A percentile compares a stretch with the other conserved stretches of the same genome.
phyloP scores from a whole-genome alignment of 2,113 vertebrate genomes.

The Poeciliopsis occidentalis region DNA sequence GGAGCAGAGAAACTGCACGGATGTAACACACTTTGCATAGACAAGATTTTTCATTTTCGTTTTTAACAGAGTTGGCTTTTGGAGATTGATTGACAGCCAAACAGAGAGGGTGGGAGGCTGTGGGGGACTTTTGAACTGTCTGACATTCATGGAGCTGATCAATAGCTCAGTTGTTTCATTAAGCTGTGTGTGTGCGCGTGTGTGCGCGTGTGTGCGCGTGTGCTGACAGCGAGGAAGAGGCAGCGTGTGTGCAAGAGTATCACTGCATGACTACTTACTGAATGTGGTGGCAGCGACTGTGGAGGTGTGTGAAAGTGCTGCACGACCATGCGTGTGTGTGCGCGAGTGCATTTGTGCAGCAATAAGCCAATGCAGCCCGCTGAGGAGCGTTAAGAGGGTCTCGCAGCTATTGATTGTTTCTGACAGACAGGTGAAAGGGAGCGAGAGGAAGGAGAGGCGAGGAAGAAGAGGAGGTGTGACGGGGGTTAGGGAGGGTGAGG shows the following conservation, averaged over 20 bases:
- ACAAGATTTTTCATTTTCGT: constrained; percentile 17
- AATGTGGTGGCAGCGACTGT: constrained; percentile 16
- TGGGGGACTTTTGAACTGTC: constrained; percentile 56
- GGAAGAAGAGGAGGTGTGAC: neutral
- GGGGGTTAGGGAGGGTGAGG: constrained; percentile 12
- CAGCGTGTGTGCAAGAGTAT: constrained; percentile 45
- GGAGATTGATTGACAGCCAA: constrained; percentile 59
- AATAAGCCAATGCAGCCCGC: constrained; percentile 35
- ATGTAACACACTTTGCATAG: neutral
- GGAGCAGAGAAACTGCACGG: constrained; percentile 1
- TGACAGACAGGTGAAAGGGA: constrained; percentile 59
- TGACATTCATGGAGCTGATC: constrained; percentile 64
- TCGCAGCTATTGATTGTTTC: constrained; percentile 60
- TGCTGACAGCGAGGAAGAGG: constrained; percentile 35
- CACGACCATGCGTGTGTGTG: constrained; percentile 1
- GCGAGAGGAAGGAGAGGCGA: neutral
- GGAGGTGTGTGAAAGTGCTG: constrained; percentile 39
- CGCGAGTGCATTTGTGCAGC: neutral
- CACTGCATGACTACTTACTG: constrained; percentile 61
- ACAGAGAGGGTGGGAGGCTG: neutral
- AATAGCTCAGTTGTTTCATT: constrained; percentile 73
- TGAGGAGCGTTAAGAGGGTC: constrained; percentile 59
- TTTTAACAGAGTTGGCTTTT: constrained; percentile 51
- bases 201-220: constrained; percentile 35
- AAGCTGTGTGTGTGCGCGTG: constrained; percentile 22